Percentiles rank a stretch among this genome's conserved stretches.
Conservation (phyloP, 2,888 invertebrate species). For the Temnothorax ravouxi region DNA sequence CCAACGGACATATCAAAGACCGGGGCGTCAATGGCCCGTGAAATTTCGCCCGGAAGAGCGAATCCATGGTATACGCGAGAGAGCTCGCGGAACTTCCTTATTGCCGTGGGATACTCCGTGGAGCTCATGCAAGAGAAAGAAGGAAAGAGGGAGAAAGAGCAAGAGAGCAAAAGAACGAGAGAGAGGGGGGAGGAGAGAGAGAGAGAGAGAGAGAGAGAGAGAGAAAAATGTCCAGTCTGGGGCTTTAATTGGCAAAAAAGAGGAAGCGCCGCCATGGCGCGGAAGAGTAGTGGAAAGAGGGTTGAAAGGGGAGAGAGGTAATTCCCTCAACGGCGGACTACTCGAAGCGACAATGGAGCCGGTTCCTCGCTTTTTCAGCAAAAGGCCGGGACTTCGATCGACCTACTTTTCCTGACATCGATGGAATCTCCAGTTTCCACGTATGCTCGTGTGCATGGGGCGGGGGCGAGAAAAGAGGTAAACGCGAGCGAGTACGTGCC, state of each 20-base stretch:
- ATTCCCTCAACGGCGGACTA: conserved; percentile 65
- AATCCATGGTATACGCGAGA: conserved; percentile 43
- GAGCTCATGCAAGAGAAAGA: conserved; percentile 2
- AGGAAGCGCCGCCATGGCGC: conserved; percentile 16
- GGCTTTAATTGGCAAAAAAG: conserved; percentile 69
- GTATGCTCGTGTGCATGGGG: conserved; percentile 39
- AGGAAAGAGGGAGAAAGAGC: background rate
- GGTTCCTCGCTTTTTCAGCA: conserved; percentile 66
- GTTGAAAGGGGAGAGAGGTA: conserved; percentile 60
- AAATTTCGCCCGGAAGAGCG: conserved; percentile 63
- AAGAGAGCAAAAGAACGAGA: background rate
- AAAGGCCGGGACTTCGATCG: conserved; percentile 69
- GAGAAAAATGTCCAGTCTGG: conserved; percentile 61
- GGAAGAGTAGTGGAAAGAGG: conserved; percentile 23
- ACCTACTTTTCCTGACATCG: conserved; percentile 65
- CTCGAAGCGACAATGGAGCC: conserved; percentile 69
- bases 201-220: background rate
- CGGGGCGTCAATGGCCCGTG: conserved; percentile 66
- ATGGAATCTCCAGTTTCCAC: conserved; percentile 67
- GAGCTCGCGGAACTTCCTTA: conserved; percentile 62
- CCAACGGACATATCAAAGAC: conserved; percentile 46
- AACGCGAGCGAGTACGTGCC: conserved; percentile 35
- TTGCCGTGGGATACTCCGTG: conserved; percentile 54
- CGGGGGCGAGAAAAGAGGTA: conserved; percentile 21
- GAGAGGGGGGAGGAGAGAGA: too few relatives aligned